Percentiles rank a stretch among this genome's conserved stretches.
These are phyloP conservation scores for Daktulosphaira vitifoliae DNA, from an alignment of 1,140 invertebrate species.

Conservation along the genomic window DNA sequence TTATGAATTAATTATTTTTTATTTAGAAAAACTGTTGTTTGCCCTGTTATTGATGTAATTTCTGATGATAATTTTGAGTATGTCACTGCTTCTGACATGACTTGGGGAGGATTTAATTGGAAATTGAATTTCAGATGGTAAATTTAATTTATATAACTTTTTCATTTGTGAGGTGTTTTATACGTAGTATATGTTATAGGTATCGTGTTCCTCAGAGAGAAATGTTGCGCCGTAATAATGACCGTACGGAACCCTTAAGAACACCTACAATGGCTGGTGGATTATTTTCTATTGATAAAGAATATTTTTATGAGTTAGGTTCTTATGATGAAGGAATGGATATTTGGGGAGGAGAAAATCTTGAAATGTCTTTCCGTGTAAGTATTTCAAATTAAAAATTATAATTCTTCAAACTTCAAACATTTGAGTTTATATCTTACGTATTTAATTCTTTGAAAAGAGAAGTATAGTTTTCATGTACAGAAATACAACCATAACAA, in stretches of 20 bases:
- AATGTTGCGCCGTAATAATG: conserved; percentile 78
- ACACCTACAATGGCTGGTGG: conserved; percentile 99
- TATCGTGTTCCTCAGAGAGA: conserved; percentile 92
- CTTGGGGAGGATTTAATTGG: conserved; percentile 97
- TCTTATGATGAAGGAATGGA: conserved; percentile 99
- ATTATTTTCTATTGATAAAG: conserved; percentile 89
- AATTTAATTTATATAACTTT: conserved; percentile 1
- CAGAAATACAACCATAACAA: too few species aligned
- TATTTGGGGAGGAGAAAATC: conserved; percentile 98
- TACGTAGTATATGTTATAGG: conserved; percentile 48
- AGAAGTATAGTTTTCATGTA: too few species aligned
- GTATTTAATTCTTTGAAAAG: neutral
- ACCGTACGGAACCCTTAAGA: conserved; percentile 79
- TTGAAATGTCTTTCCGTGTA: conserved; percentile 99
- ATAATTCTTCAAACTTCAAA: too few species aligned
- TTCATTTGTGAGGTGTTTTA: neutral
- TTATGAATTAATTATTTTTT: neutral
- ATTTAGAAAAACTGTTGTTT: conserved; percentile 78
- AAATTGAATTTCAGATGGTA: conserved; percentile 94
- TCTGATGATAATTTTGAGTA: conserved; percentile 97
- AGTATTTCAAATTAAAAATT: conserved; percentile 42
- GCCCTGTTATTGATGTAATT: conserved; percentile 97
- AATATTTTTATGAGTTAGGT: conserved; percentile 95
- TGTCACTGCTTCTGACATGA: conserved; percentile 86
- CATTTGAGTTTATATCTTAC: neutral